Conservation (phyloP, 2,888 invertebrate species). For the Eupithecia tripunctaria region DNA sequence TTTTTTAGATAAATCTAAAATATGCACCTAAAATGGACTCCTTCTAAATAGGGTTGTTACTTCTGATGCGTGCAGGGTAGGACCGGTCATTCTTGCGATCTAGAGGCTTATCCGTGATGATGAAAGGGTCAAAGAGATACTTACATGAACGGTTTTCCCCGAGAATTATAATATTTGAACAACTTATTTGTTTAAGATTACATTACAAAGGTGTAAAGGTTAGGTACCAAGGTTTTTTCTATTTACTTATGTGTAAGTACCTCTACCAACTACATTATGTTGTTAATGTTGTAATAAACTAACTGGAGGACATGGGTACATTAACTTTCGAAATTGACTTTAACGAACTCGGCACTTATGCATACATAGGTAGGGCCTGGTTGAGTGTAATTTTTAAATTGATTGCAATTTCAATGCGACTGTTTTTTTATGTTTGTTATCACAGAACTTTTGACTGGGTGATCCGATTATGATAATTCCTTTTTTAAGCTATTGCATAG, state of each 20-base stretch:
- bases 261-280: background rate
- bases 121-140: background rate
- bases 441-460: too few species aligned
- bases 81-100: too few species aligned
- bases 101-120: background rate
- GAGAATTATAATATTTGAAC: background rate
- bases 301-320: background rate
- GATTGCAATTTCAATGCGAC: too few species aligned
- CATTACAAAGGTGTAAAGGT: background rate
- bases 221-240: slow-evolving; percentile 1
- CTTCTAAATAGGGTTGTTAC: too few species aligned
- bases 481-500: too few species aligned
- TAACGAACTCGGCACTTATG: background rate
- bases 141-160: background rate
- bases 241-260: background rate
- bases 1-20: too few species aligned
- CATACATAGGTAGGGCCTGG: too few species aligned
- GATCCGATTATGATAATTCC: too few species aligned
- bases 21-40: too few species aligned
- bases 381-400: too few species aligned
- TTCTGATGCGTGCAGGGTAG: too few species aligned
- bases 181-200: background rate
- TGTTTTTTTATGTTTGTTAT: too few species aligned
- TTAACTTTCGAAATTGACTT: background rate
- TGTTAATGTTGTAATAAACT: background rate